phyloP scores from a whole-genome alignment of 2,797 vertebrate genomes.

The Paedocypris micromegethes region DNA sequence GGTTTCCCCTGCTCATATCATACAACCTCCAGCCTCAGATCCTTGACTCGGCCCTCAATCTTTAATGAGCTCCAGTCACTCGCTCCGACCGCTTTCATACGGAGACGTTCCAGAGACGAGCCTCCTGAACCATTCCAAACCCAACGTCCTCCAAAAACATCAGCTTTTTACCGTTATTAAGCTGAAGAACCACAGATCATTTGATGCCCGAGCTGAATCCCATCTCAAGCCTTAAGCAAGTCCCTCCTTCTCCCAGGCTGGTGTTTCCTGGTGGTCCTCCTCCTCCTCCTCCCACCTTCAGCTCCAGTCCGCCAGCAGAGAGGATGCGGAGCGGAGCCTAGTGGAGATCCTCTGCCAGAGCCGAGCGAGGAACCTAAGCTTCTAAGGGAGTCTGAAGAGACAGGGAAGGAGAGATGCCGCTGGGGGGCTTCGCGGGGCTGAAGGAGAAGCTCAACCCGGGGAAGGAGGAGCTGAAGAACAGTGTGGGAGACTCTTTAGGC shows the following conservation, averaged over 20 bases:
- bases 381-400: constrained; percentile 33
- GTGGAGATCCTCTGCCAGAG: constrained; percentile 49
- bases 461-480: constrained; percentile 86
- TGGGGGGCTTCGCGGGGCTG: constrained; percentile 76
- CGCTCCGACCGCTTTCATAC: constrained; percentile 59
- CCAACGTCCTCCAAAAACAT: too few relatives aligned
- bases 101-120: constrained; percentile 35
- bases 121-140: too few relatives aligned
- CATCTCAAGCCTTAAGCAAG: neutral
- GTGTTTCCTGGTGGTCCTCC: constrained; percentile 21
- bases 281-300: constrained; percentile 48
- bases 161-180: neutral
- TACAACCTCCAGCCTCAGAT: constrained; percentile 46
- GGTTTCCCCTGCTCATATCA: constrained; percentile 56
- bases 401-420: constrained; percentile 76
- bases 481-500: constrained; percentile 81
- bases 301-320: constrained; percentile 43
- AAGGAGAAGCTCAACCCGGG: constrained; percentile 84
- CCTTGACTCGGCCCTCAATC: constrained; percentile 65
- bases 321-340: constrained; percentile 62
- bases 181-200: neutral
- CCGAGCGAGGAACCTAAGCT: constrained; percentile 31
- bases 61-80: constrained; percentile 69
- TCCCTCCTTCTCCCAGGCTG: constrained; percentile 35
- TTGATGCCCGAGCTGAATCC: too few relatives aligned